Percentiles rank a stretch among this genome's conserved stretches.
These are phyloP conservation scores for Temnopleurus reevesii DNA, from an alignment of 53 echinoderm and acorn worm species.

Conservation along the genomic window DNA sequence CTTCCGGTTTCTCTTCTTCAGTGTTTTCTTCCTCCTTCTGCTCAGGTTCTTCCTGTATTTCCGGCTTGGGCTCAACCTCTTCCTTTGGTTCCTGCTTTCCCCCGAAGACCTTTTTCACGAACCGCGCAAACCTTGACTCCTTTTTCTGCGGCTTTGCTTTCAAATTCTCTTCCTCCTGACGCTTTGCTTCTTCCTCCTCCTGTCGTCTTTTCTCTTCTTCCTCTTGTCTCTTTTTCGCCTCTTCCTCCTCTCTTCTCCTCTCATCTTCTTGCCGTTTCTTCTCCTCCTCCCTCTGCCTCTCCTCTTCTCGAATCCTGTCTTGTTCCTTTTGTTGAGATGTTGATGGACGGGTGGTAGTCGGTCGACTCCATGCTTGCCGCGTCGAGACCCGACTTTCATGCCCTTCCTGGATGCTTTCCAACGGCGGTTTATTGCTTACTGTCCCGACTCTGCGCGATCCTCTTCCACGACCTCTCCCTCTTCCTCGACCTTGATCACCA, in stretches of 20 bases:
- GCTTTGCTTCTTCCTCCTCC: constrained; percentile 19
- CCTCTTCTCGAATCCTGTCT: too few species aligned
- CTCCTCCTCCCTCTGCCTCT: background rate
- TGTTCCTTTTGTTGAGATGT: constrained; percentile 22
- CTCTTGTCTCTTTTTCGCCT: background rate
- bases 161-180: constrained; percentile 52
- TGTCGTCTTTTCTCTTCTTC: constrained; percentile 16
- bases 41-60: background rate
- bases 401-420: constrained; percentile 49
- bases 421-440: background rate
- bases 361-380: constrained; percentile 47
- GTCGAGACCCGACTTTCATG: constrained; percentile 26
- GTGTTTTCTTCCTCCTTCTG: constrained; percentile 24
- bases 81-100: background rate
- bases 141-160: constrained; percentile 18
- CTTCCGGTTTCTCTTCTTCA: constrained; percentile 13
- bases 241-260: background rate
- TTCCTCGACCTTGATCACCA: background rate
- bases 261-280: background rate
- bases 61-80: background rate
- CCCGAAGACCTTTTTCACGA: background rate
- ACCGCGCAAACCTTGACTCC: background rate
- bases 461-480: constrained; percentile 49
- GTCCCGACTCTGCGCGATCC: constrained; percentile 47
- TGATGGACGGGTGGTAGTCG: constrained; percentile 36